These are phyloP conservation scores for Sialia sialis DNA, from an alignment of 2,113 vertebrate species.

Conservation along the genomic window DNA sequence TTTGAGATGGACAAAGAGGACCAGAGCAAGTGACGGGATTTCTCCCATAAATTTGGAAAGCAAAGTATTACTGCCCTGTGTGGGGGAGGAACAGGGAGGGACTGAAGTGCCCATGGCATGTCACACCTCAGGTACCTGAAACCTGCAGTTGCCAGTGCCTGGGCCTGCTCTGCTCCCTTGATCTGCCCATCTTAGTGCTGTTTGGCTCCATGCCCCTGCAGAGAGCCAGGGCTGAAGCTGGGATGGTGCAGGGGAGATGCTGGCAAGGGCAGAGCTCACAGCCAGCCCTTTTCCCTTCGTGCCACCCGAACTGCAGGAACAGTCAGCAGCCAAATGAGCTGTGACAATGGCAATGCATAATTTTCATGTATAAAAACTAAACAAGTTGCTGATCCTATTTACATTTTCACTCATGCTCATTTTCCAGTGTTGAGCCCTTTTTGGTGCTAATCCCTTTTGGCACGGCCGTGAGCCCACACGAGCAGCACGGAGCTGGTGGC, in stretches of 20 bases:
- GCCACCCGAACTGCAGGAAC: not conserved
- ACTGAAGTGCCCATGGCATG: not conserved
- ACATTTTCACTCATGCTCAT: not conserved
- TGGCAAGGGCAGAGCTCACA: not conserved
- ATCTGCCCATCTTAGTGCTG: not conserved
- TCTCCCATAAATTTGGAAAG: not conserved
- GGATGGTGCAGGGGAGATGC: not conserved
- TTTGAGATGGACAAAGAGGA: not conserved
- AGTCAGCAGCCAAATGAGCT: not conserved
- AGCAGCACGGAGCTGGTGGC: not conserved
- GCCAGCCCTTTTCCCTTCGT: not conserved
- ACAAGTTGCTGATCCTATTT: not conserved
- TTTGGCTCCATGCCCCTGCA: not conserved
- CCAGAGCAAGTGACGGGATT: not conserved
- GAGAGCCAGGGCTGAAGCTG: not conserved
- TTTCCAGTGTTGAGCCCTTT: not conserved
- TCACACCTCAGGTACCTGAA: not conserved
- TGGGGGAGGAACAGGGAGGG: not conserved
- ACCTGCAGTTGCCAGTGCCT: not conserved
- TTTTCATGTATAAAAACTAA: not conserved
- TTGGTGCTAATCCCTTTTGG: not conserved
- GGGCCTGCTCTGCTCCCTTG: not conserved
- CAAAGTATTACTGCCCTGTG: not conserved
- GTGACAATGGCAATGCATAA: accelerated
- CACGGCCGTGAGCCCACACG: accelerated